Conservation (phyloP, 2,888 invertebrate species). For the Thyatira batis region DNA sequence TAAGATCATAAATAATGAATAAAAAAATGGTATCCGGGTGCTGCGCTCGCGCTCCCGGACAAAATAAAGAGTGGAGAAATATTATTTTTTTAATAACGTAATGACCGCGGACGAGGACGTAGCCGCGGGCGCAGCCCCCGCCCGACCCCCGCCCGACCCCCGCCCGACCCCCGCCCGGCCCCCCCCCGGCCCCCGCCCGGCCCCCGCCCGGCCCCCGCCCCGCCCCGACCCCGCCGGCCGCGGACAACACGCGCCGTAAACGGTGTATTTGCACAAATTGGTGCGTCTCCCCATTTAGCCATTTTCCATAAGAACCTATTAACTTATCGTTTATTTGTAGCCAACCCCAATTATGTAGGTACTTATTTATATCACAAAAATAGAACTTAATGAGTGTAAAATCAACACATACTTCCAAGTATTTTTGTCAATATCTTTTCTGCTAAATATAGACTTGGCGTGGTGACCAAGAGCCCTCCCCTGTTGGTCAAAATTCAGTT, state of each 20-base stretch:
- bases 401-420: background rate
- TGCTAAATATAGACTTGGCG: background rate
- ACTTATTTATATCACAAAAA: background rate
- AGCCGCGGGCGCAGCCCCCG: no score
- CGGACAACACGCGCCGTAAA: conserved; percentile 9
- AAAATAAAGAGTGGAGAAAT: conserved; percentile 44
- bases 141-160: no score
- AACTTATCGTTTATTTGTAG: background rate
- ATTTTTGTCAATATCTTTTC: background rate
- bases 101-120: conserved; percentile 40
- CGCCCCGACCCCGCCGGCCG: no score
- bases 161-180: no score
- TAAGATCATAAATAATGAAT: conserved; percentile 57
- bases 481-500: no score
- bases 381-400: background rate
- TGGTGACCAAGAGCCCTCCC: no score
- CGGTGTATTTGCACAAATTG: background rate
- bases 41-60: conserved; percentile 15
- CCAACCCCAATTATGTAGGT: background rate
- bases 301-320: background rate
- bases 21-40: conserved; percentile 26
- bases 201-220: no score
- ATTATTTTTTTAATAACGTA: conserved; percentile 55
- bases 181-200: no score
- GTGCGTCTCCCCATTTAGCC: background rate